Conservation (phyloP, 1,140 invertebrate genomes). For the Heliconius nattereri region DNA sequence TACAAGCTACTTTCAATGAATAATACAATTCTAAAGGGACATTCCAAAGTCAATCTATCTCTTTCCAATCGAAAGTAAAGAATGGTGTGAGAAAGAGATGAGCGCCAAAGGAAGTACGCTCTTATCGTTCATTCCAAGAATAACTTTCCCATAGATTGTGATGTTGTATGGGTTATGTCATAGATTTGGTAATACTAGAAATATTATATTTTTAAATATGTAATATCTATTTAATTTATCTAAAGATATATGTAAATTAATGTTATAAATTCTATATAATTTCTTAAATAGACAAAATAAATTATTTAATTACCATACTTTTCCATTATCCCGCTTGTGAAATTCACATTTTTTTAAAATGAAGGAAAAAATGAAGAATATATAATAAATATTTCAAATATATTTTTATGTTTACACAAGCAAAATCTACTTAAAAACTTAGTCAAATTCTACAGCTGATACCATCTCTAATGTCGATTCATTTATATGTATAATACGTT, state of each 20-base stretch:
- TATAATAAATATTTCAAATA: neutral
- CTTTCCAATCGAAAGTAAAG: constrained; percentile 35
- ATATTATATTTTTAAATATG: neutral
- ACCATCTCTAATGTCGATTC: constrained; percentile 1
- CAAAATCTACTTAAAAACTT: neutral
- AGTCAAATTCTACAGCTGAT: neutral
- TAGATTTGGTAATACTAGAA: constrained; percentile 16
- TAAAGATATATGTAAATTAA: neutral
- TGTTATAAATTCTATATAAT: neutral
- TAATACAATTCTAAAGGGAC: constrained; percentile 70
- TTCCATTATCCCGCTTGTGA: too few species aligned
- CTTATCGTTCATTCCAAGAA: constrained; percentile 77
- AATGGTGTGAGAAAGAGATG: constrained; percentile 49
- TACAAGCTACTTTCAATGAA: constrained; percentile 59
- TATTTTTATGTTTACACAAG: neutral
- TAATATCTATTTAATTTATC: neutral
- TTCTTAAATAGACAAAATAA: too few species aligned
- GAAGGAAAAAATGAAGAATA: too few species aligned
- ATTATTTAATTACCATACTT: too few species aligned
- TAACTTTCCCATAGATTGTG: constrained; percentile 78
- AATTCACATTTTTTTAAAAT: too few species aligned
- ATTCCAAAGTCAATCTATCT: constrained; percentile 59
- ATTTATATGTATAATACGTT: constrained; percentile 37
- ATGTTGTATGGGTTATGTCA: constrained; percentile 51
- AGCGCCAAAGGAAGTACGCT: constrained; percentile 61